Conservation (phyloP, 2,113 vertebrate species). For the Ginglymostoma cirratum region DNA sequence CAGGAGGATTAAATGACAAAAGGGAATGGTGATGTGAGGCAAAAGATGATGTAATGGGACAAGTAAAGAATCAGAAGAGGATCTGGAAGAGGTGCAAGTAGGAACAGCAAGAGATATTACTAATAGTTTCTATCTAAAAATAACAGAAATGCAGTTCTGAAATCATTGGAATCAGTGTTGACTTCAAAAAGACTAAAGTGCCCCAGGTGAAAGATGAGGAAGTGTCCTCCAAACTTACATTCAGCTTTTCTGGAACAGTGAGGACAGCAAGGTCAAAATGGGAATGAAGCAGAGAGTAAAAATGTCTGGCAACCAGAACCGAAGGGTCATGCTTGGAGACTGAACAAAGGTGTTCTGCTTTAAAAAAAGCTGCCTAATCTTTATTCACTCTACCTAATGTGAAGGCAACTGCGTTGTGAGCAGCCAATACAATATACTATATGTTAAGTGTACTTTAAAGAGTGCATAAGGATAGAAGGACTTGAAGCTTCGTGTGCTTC, state of each 20-base stretch:
- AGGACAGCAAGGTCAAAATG: neutral
- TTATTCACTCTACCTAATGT: neutral
- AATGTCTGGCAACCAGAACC: neutral
- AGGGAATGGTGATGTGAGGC: neutral
- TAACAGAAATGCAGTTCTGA: neutral
- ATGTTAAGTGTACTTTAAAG: neutral
- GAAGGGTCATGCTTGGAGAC: neutral
- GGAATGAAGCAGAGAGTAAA: neutral
- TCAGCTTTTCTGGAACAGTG: neutral
- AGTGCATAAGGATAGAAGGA: neutral
- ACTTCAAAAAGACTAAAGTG: neutral
- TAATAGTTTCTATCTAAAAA: neutral
- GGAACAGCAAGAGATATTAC: neutral
- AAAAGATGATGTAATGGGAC: neutral
- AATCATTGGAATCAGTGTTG: neutral
- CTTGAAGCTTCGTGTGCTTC: neutral
- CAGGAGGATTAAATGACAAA: neutral
- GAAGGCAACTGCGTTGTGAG: neutral
- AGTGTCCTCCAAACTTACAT: neutral
- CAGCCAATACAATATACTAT: neutral
- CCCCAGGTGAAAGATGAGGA: neutral
- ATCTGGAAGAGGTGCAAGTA: neutral
- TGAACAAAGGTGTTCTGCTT: neutral
- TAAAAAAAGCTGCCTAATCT: neutral
- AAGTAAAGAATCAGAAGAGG: neutral